Conservation (phyloP, 2,888 invertebrate genomes). For the Philaethria dido region DNA sequence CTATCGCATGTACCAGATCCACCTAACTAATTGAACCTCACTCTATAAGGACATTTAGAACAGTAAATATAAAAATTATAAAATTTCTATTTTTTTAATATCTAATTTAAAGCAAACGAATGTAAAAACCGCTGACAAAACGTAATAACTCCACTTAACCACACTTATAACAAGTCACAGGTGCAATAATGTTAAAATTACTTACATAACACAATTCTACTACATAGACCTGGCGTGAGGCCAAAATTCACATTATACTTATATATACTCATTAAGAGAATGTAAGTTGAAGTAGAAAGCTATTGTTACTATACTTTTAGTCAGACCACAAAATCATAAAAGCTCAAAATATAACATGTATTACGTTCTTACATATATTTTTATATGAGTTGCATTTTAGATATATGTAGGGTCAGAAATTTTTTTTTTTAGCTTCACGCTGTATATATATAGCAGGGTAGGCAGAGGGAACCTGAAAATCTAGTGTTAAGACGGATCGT, state of each 20-base stretch:
- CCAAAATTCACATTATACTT: slow-evolving; percentile 35
- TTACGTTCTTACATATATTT: neutral
- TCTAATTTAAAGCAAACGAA: neutral
- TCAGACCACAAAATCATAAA: slow-evolving; percentile 8
- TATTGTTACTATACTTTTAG: slow-evolving; percentile 19
- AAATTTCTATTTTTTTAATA: neutral
- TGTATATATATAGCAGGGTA: too few species aligned
- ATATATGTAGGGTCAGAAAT: too few species aligned
- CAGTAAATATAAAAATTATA: too few species aligned
- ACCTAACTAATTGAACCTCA: too few species aligned
- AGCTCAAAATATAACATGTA: neutral
- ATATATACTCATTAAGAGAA: slow-evolving; percentile 36
- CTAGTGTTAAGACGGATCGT: too few species aligned
- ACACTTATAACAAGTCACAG: slow-evolving; percentile 28
- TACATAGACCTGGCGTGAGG: slow-evolving; percentile 36
- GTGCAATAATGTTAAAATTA: slow-evolving; percentile 38
- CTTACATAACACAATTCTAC: slow-evolving; percentile 39
- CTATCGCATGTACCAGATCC: too few species aligned
- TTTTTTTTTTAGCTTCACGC: too few species aligned
- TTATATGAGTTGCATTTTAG: neutral
- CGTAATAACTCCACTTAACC: slow-evolving; percentile 21
- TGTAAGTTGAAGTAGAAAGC: slow-evolving; percentile 33
- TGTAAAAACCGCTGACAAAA: neutral
- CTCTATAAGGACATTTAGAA: too few species aligned
- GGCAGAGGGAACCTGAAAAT: too few species aligned